phyloP scores from a whole-genome alignment of 1,140 invertebrate genomes.

The Hylyphantes graminicola region DNA sequence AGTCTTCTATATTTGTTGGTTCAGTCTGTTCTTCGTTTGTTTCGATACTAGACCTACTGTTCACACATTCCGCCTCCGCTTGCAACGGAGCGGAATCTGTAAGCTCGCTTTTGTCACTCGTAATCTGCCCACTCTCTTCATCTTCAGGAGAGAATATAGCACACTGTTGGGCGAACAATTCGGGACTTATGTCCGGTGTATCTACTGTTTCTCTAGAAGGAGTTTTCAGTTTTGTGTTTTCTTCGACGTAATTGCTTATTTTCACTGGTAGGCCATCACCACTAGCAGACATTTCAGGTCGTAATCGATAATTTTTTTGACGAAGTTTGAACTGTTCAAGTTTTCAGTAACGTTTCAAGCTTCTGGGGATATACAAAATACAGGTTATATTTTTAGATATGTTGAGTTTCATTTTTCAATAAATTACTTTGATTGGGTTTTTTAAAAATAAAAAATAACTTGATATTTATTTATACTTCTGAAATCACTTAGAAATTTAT shows the following conservation, averaged over 20 bases:
- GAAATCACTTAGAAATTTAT: neutral
- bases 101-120: conserved; percentile 48
- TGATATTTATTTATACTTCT: conserved; percentile 25
- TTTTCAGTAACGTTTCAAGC: neutral
- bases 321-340: neutral
- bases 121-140: conserved; percentile 21
- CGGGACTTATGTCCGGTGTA: neutral
- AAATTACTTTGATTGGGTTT: neutral
- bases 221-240: neutral
- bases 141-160: conserved; percentile 26
- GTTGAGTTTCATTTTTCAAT: neutral
- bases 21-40: neutral
- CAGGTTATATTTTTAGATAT: neutral
- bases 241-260: conserved; percentile 25
- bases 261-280: conserved; percentile 32
- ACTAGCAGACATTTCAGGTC: conserved; percentile 35
- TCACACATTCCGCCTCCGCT: neutral
- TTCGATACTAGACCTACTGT: conserved; percentile 17
- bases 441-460: conserved; percentile 23
- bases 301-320: conserved; percentile 24
- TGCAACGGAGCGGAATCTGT: conserved; percentile 11
- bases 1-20: neutral
- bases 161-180: conserved; percentile 15
- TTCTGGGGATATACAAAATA: neutral
- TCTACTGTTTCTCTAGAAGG: neutral